Evolutionary conservation across 1,140 invertebrate genomes (phyloP).

Genomic region (Vollenhovia emeryi): DNA sequence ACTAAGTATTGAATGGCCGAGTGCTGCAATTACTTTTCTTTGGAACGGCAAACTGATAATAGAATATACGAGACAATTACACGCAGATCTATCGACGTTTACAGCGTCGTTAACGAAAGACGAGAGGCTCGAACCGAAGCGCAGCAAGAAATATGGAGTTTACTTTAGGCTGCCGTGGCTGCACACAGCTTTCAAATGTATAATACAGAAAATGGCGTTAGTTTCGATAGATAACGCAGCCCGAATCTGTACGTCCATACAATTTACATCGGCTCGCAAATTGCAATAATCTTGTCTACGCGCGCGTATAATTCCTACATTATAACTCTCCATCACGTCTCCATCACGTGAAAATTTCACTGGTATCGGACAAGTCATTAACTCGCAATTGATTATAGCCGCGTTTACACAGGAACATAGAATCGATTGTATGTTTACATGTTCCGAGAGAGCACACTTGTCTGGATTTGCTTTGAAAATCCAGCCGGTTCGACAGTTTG

Average conservation of each 20-base stretch:
- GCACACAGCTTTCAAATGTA: slow-evolving; percentile 13
- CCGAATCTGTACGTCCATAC: neutral
- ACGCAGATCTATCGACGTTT: slow-evolving; percentile 47
- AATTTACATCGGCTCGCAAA: slow-evolving; percentile 17
- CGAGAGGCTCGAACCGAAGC: neutral
- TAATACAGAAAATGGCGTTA: neutral
- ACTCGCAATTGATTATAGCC: neutral
- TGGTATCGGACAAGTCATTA: neutral
- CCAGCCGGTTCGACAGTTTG: neutral
- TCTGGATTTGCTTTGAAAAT: neutral
- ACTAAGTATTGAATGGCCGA: neutral
- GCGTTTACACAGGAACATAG: neutral
- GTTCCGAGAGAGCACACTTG: neutral
- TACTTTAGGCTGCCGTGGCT: slow-evolving; percentile 11
- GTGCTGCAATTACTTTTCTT: neutral
- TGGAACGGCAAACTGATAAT: neutral
- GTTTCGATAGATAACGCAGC: slow-evolving; percentile 16
- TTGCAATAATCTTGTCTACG: slow-evolving; percentile 3
- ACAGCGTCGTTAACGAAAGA: slow-evolving; percentile 46
- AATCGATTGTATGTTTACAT: neutral
- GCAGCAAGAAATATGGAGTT: slow-evolving; percentile 19
- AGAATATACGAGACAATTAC: slow-evolving; percentile 34
- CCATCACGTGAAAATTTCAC: neutral
- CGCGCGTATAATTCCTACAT: neutral
- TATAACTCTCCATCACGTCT: neutral